Conservation (phyloP, 2,888 invertebrate species). For the Hyposoter dolosus region DNA sequence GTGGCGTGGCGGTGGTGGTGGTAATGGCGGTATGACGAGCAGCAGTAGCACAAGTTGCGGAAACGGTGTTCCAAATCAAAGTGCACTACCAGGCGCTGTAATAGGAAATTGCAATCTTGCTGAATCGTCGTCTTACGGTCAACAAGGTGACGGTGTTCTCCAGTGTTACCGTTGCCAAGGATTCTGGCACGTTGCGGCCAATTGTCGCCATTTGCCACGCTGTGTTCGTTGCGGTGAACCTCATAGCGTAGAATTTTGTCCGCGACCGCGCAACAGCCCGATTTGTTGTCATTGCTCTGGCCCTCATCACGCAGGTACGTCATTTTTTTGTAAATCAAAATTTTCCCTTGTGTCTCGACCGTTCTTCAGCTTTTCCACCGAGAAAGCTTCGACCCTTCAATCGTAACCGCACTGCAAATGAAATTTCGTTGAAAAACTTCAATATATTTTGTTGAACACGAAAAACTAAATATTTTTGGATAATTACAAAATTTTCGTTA, state of each 20-base stretch:
- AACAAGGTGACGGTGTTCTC: slow-evolving; percentile 84
- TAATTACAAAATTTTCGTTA: too few relatives aligned
- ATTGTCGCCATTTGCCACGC: slow-evolving; percentile 84
- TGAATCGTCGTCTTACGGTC: slow-evolving; percentile 70
- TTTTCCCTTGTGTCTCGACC: not conserved
- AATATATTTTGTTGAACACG: too few relatives aligned
- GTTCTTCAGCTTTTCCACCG: not conserved
- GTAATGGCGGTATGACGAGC: slow-evolving; percentile 51
- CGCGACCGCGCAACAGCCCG: slow-evolving; percentile 85
- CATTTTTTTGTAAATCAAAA: not conserved
- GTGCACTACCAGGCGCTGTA: slow-evolving; percentile 21
- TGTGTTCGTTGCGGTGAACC: slow-evolving; percentile 86
- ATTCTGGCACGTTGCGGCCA: slow-evolving; percentile 86
- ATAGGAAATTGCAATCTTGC: slow-evolving; percentile 55
- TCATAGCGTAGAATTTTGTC: slow-evolving; percentile 86
- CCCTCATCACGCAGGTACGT: slow-evolving; percentile 86
- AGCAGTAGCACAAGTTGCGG: slow-evolving; percentile 56
- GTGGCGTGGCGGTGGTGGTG: slow-evolving; percentile 76
- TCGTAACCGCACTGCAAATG: not conserved
- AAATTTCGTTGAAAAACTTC: too few relatives aligned
- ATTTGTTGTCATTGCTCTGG: slow-evolving; percentile 86
- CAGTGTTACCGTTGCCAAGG: slow-evolving; percentile 86
- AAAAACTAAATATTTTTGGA: too few relatives aligned
- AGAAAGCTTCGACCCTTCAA: not conserved
- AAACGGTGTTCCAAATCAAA: slow-evolving; percentile 66